Evolutionary conservation across 2,113 vertebrate genomes (phyloP).

Genomic region (Rhadina sibilatrix): DNA sequence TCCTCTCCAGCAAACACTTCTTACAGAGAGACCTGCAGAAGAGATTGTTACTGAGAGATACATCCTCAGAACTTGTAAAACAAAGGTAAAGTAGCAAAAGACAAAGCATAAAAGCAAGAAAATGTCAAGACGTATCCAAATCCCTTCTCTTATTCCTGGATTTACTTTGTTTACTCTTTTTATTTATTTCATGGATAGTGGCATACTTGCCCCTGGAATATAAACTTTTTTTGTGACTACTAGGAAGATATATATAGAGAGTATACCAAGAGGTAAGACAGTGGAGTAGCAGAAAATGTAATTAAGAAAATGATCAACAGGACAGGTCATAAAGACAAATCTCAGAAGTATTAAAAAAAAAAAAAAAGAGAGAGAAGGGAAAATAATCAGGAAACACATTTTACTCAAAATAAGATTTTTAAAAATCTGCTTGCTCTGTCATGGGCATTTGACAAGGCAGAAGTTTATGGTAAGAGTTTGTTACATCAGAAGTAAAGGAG

Average conservation of each 20-base stretch:
- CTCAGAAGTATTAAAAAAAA: background rate
- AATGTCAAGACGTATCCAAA: background rate
- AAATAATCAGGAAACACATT: background rate
- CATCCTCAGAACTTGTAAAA: background rate
- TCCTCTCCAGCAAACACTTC: constrained; percentile 97
- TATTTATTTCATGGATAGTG: background rate
- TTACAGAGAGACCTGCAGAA: constrained; percentile 89
- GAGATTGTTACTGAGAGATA: background rate
- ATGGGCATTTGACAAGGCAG: background rate
- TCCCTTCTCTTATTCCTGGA: background rate
- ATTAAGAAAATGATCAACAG: background rate
- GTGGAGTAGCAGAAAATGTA: background rate
- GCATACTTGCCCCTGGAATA: background rate
- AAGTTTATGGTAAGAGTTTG: background rate
- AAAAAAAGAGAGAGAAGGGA: background rate
- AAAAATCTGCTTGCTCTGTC: background rate
- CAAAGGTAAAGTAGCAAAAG: background rate
- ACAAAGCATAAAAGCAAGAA: background rate
- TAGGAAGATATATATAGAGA: background rate
- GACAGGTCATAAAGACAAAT: background rate
- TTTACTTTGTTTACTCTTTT: background rate
- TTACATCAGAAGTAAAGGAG: background rate
- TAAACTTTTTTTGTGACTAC: background rate
- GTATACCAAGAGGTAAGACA: background rate
- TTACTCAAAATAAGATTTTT: background rate